Evolutionary conservation across 1,140 invertebrate species (phyloP).

Genomic region (Caerostris darwini): DNA sequence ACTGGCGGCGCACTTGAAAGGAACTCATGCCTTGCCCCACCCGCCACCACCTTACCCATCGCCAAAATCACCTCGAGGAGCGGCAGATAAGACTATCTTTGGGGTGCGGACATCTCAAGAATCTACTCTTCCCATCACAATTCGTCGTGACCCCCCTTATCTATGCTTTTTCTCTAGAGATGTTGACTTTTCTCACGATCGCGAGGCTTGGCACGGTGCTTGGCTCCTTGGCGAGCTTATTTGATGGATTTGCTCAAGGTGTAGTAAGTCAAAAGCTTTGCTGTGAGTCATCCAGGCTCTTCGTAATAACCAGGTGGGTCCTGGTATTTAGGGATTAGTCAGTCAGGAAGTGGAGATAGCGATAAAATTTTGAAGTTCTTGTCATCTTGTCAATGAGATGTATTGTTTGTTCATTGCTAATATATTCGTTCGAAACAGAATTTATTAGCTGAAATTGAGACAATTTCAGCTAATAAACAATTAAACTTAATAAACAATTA

Average conservation of each 20-base stretch:
- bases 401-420: no score
- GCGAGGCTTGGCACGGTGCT: conserved; percentile 26
- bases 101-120: conserved; percentile 52
- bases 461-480: no score
- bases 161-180: conserved; percentile 37
- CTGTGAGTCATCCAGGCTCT: not conserved
- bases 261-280: no score
- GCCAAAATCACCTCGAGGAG: conserved; percentile 26
- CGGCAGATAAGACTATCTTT: conserved; percentile 53
- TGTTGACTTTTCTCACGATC: conserved; percentile 71
- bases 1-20: not conserved
- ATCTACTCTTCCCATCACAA: conserved; percentile 14
- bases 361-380: no score
- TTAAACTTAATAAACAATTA: no score
- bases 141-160: conserved; percentile 63
- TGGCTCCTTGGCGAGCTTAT: not conserved
- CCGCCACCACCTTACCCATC: not conserved
- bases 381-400: no score
- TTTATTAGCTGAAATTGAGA: no score
- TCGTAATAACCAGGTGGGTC: not conserved
- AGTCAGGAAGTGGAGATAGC: no score
- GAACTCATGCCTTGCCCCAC: not conserved
- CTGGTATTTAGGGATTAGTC: not conserved
- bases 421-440: no score
- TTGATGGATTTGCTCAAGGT: not conserved